Percentiles rank a stretch among this genome's conserved stretches.
Evolutionary conservation across 2,888 invertebrate species (phyloP).

Genomic region (Amphipoea oculea): DNA sequence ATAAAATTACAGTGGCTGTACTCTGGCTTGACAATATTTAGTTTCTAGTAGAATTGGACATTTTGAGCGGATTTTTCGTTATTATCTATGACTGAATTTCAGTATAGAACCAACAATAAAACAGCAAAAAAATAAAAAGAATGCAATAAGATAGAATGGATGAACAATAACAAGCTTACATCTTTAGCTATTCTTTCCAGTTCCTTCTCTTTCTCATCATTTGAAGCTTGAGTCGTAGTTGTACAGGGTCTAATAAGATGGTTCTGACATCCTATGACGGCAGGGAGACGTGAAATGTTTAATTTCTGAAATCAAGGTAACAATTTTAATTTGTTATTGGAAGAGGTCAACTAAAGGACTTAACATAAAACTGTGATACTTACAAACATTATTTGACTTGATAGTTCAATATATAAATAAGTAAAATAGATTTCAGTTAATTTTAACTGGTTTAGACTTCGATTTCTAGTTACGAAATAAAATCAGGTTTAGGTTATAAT

Average conservation of each 20-base stretch:
- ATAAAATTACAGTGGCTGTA: background rate
- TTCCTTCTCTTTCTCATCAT: conserved; percentile 85
- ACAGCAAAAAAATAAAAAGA: too few species aligned
- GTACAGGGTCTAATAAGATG: conserved; percentile 63
- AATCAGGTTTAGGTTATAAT: background rate
- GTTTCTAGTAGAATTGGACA: too few species aligned
- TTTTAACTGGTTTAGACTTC: background rate
- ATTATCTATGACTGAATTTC: background rate
- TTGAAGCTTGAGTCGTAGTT: conserved; percentile 66
- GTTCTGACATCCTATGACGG: conserved; percentile 45
- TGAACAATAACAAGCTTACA: conserved; percentile 70
- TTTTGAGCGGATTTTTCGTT: too few species aligned
- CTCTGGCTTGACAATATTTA: background rate
- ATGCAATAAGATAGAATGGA: background rate
- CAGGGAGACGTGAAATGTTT: conserved; percentile 52
- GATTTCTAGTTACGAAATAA: conserved; percentile 12
- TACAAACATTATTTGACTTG: conserved; percentile 63
- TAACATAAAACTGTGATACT: conserved; percentile 32
- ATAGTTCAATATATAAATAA: background rate
- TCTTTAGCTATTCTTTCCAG: conserved; percentile 81
- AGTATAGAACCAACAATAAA: background rate
- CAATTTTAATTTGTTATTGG: background rate
- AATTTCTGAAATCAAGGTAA: conserved; percentile 69
- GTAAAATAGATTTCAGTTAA: conserved; percentile 8
- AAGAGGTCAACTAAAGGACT: conserved; percentile 39